phyloP scores from a whole-genome alignment of 2,888 invertebrate genomes.

The Pimpla rufipes region DNA sequence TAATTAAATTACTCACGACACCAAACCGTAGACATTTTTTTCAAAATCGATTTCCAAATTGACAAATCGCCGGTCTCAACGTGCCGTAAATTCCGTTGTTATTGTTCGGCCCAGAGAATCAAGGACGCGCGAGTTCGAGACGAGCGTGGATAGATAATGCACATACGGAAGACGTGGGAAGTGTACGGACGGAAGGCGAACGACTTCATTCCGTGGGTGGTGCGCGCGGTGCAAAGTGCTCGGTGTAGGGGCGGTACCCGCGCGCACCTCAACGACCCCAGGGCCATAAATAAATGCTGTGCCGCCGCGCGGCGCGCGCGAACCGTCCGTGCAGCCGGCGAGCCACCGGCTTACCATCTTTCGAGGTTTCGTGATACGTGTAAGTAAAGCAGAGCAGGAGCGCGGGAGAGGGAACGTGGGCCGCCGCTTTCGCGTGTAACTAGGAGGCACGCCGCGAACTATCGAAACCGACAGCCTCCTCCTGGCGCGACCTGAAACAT shows the following conservation, averaged over 20 bases:
- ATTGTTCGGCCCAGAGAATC: not conserved
- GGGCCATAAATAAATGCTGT: constrained; percentile 85
- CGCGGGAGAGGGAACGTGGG: constrained; percentile 14
- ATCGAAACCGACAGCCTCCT: constrained; percentile 84
- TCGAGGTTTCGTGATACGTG: constrained; percentile 60
- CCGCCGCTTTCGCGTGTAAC: constrained; percentile 73
- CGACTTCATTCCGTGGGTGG: constrained; percentile 81
- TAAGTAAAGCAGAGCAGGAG: constrained; percentile 41
- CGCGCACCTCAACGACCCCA: constrained; percentile 83
- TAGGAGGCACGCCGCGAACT: constrained; percentile 83
- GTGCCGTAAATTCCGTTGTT: not conserved
- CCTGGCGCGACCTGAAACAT: constrained; percentile 76
- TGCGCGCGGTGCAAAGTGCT: constrained; percentile 77
- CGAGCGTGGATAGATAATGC: not conserved
- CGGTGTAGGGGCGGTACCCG: constrained; percentile 81
- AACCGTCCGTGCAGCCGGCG: constrained; percentile 76
- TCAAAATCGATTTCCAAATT: not conserved
- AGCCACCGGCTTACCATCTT: constrained; percentile 73
- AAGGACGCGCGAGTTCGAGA: not conserved
- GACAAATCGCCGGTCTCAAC: not conserved
- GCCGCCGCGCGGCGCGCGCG: constrained; percentile 74
- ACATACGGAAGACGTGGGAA: not conserved
- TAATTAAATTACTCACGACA: not conserved
- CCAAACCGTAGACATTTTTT: not conserved
- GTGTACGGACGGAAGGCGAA: constrained; percentile 53